Percentiles rank a stretch among this genome's conserved stretches.
These are phyloP conservation scores for Pseudochirops cupreus DNA, from an alignment of 2,797 vertebrate genomes.

Conservation along the genomic window DNA sequence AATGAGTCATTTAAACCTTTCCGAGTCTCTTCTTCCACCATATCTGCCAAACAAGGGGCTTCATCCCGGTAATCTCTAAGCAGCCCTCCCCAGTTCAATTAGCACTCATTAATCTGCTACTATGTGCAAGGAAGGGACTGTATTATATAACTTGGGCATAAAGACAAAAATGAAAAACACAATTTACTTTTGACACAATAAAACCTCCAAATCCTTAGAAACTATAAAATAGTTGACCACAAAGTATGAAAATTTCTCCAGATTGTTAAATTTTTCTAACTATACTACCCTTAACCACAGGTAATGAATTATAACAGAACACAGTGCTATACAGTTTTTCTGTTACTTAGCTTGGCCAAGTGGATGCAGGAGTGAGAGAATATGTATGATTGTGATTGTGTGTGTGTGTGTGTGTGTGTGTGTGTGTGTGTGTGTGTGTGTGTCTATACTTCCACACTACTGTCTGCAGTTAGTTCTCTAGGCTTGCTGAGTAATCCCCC, in stretches of 20 bases:
- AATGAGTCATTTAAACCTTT: neutral
- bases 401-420: neutral
- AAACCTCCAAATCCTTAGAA: neutral
- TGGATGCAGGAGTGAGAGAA: neutral
- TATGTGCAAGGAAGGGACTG: neutral
- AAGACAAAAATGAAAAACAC: neutral
- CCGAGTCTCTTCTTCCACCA: neutral
- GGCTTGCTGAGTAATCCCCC: neutral
- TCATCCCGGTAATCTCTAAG: too few species aligned
- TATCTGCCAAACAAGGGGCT: neutral
- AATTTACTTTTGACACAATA: neutral
- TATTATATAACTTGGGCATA: neutral
- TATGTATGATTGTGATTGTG: too few species aligned
- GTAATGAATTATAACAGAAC: neutral
- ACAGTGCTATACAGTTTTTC: neutral
- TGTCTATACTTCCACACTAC: neutral
- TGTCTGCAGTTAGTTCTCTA: neutral
- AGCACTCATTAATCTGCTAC: neutral
- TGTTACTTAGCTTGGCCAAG: neutral
- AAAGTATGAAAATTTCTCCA: neutral
- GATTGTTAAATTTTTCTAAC: neutral
- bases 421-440: neutral
- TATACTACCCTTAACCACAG: neutral
- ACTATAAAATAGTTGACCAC: neutral
- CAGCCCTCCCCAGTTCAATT: neutral